Evolutionary conservation across 2,888 invertebrate genomes (phyloP).

Genomic region (Ennomos fuscantarius): DNA sequence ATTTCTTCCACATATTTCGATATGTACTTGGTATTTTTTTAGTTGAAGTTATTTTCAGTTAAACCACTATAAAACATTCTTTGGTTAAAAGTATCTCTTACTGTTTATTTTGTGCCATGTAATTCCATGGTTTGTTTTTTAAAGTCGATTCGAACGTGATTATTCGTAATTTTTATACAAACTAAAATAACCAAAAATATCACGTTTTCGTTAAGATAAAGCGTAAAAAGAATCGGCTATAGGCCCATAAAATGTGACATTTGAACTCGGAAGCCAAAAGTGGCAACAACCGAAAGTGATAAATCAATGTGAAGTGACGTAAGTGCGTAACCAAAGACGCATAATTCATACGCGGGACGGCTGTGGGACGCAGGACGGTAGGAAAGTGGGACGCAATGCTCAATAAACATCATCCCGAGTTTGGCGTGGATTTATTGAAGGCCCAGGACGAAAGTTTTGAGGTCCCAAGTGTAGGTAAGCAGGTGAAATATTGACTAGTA

Average conservation of each 20-base stretch:
- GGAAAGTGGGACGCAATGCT: slow-evolving; percentile 51
- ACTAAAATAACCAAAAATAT: not conserved
- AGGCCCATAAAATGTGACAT: slow-evolving; percentile 25
- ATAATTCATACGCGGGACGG: slow-evolving; percentile 35
- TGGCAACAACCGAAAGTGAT: slow-evolving; percentile 31
- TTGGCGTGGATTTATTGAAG: slow-evolving; percentile 60
- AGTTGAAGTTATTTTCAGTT: too few relatives aligned
- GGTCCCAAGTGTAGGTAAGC: slow-evolving; percentile 15
- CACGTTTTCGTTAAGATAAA: too few relatives aligned
- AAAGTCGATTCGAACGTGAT: too few relatives aligned
- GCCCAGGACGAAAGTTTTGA: slow-evolving; percentile 34
- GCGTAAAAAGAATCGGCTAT: too few relatives aligned
- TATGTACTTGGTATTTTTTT: too few relatives aligned
- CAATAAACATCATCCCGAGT: slow-evolving; percentile 59
- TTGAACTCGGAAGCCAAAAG: slow-evolving; percentile 25
- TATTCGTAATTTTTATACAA: too few relatives aligned
- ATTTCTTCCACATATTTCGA: too few relatives aligned
- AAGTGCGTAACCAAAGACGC: slow-evolving; percentile 38
- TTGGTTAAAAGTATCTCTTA: too few relatives aligned
- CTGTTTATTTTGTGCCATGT: too few relatives aligned
- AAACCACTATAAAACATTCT: too few relatives aligned
- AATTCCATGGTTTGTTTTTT: too few relatives aligned
- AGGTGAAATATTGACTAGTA: slow-evolving; percentile 16
- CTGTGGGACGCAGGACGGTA: slow-evolving; percentile 9
- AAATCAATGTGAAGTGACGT: slow-evolving; percentile 41